Conservation (phyloP, 1,140 invertebrate species). For the Papilio aristodemus region DNA sequence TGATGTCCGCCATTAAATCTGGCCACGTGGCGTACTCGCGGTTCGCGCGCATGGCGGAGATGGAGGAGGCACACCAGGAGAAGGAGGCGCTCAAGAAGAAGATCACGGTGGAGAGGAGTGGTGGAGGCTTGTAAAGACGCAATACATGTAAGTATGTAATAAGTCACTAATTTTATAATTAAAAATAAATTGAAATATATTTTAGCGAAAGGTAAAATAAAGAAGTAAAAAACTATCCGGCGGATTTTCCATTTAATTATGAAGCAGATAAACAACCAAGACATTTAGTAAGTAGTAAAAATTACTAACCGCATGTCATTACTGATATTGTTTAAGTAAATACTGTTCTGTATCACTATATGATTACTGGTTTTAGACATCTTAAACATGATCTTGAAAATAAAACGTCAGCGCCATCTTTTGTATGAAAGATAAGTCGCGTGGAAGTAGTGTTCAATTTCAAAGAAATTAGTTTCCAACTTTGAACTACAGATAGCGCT, state of each 20-base stretch:
- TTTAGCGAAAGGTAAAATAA: too few relatives aligned
- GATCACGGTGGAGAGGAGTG: conserved; percentile 95
- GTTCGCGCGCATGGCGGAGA: conserved; percentile 94
- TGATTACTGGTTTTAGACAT: too few relatives aligned
- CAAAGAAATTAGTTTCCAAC: not conserved
- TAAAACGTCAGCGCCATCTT: not conserved
- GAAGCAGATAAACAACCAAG: too few relatives aligned
- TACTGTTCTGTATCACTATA: too few relatives aligned
- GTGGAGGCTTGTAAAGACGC: conserved; percentile 90
- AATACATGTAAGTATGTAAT: conserved; percentile 18
- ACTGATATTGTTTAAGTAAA: too few relatives aligned
- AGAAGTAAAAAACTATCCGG: too few relatives aligned
- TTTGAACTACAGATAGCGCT: not conserved
- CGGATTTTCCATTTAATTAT: too few relatives aligned
- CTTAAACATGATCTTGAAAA: too few relatives aligned
- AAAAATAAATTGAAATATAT: too few relatives aligned
- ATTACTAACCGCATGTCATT: too few relatives aligned
- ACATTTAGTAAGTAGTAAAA: too few relatives aligned
- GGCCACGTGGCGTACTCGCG: conserved; percentile 94
- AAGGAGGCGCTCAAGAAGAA: conserved; percentile 87
- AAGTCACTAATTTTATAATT: not conserved
- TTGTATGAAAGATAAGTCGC: not conserved
- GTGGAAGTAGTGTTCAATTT: not conserved
- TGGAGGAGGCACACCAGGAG: conserved; percentile 91
- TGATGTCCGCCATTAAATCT: conserved; percentile 98